Evolutionary conservation across 2,888 invertebrate genomes (phyloP).

Genomic region (Formica aserva): DNA sequence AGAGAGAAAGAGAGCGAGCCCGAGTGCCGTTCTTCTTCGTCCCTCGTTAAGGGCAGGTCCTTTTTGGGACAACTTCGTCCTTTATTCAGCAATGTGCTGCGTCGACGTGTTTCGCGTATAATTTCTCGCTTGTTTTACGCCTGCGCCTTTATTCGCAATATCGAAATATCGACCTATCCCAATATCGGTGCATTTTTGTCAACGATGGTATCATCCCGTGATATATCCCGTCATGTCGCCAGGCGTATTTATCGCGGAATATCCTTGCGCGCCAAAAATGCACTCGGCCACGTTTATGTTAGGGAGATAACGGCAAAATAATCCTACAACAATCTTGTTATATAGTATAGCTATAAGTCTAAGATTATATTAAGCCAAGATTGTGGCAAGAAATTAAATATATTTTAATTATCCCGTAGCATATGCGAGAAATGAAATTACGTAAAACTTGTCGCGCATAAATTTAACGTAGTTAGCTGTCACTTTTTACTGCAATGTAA

Average conservation of each 20-base stretch:
- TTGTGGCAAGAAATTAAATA: background rate
- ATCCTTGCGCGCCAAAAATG: conserved; percentile 24
- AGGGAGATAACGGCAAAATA: background rate
- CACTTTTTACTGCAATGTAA: no score
- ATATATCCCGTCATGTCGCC: conserved; percentile 1
- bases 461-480: no score
- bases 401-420: background rate
- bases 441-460: background rate
- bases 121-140: conserved; percentile 54
- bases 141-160: conserved; percentile 50
- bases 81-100: conserved; percentile 46
- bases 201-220: background rate
- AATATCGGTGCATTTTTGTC: conserved; percentile 35
- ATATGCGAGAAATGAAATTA: background rate
- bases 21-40: background rate
- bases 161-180: conserved; percentile 54
- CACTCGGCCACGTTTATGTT: background rate
- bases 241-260: background rate
- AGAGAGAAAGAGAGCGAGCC: background rate
- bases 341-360: background rate
- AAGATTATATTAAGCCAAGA: background rate
- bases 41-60: background rate
- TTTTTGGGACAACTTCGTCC: conserved; percentile 46
- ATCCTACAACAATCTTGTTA: background rate
- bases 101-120: conserved; percentile 33